Evolutionary conservation across 2,797 vertebrate species (phyloP), one percentile per base, ranked within the genome.

Genomic region (Ptychobarbus kaznakovi): DNA sequence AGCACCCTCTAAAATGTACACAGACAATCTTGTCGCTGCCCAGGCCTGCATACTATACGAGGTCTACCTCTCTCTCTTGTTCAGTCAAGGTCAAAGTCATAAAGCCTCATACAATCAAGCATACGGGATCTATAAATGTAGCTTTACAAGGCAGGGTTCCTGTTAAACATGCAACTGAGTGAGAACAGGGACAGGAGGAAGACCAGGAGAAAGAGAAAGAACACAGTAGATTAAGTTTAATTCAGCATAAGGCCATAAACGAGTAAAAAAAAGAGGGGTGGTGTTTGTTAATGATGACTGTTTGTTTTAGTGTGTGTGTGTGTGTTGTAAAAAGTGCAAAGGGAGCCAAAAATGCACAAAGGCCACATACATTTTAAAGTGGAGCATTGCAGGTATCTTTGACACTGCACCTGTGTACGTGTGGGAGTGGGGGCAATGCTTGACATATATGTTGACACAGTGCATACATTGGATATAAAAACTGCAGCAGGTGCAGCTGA

Each of bases 11-110:
- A 49, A 42, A 68, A 65, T 18, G 42, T 76, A 63, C 32, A n/a
- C 20, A 20, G 25, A 35, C 6, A 22, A 4, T 18, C 25, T 69
- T 44, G 9, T 35, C 6, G 32, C 4, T 20, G 58, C 25, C 28
- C 63, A 66, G 32, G 32, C 65, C 1, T 66, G 63, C 15, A 68
- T 73, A 35, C 86, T 82, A 74, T 66, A 86, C 75, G 72, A 74
- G 86, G 69, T 80, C 35, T 56, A 63, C 16, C 74, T 66, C 25
- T 66, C 65, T 22, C 66, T 84, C 56, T 58, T 68, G 51, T 56
- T 78, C 12, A 46, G 83, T 84, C 86, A 85, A 84, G 88, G 88
- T 87, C 89, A 90, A 84, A 83, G 53, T 82, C 81, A 90, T 90
- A 89, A 88, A 88, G 46, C 74, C 73, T 44, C 42, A 51, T 22